These are phyloP conservation scores for Torymus auratus DNA, from an alignment of 2,888 invertebrate genomes.

Conservation along the genomic window DNA sequence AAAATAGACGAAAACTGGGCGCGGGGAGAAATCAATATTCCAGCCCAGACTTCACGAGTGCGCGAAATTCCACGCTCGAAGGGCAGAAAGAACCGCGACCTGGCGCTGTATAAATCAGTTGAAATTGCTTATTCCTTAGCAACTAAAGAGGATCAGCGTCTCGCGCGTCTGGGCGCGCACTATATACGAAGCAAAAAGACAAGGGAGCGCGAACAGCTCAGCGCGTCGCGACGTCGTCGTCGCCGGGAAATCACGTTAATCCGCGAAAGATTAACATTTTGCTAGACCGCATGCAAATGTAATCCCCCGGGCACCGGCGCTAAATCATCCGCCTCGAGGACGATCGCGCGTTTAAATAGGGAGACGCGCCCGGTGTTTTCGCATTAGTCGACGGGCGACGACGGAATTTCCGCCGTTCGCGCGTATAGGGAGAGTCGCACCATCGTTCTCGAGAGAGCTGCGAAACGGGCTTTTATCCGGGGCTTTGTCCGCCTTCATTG, in stretches of 20 bases:
- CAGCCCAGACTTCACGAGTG: too few relatives aligned
- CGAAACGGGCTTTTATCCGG: slow-evolving; percentile 7
- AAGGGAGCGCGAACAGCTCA: slow-evolving; percentile 17
- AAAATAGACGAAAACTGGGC: too few relatives aligned
- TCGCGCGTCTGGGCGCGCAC: not conserved
- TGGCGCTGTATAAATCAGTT: slow-evolving; percentile 17
- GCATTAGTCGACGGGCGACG: slow-evolving; percentile 24
- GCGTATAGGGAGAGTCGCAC: slow-evolving; percentile 48
- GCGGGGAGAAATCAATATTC: too few relatives aligned
- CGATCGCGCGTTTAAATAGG: slow-evolving; percentile 59
- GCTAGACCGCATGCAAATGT: slow-evolving; percentile 52
- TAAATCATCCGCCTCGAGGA: slow-evolving; percentile 62
- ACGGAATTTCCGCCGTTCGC: slow-evolving; percentile 24
- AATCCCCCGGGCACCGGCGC: slow-evolving; percentile 41
- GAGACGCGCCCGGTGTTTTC: slow-evolving; percentile 42
- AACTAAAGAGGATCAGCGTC: slow-evolving; percentile 35
- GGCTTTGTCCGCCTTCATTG: slow-evolving; percentile 49
- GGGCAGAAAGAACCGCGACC: too few relatives aligned
- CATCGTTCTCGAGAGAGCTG: slow-evolving; percentile 21
- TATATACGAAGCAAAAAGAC: not conserved
- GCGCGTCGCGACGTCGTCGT: slow-evolving; percentile 5
- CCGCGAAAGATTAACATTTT: slow-evolving; percentile 57
- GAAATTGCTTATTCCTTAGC: slow-evolving; percentile 42
- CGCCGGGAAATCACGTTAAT: slow-evolving; percentile 56
- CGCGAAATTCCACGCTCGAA: too few relatives aligned